Base-by-base conservation (phyloP, 64 coral and sea anemone species). In the Exaiptasia diaphana region DNA sequence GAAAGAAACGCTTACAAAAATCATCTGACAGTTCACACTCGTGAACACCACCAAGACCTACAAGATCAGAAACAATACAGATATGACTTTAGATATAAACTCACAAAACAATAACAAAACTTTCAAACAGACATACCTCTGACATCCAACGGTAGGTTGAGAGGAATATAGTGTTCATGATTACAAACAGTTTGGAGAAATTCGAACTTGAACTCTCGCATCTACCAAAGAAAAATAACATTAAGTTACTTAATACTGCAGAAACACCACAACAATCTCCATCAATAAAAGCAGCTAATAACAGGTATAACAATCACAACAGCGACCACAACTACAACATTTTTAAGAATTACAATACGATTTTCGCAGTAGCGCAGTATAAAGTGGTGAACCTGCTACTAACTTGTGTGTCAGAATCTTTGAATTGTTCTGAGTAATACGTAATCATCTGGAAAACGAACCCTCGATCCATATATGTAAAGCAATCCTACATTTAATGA, bases 401-500 rank as follows among this genome's bases (percentile, higher is more conserved):
- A 85, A 97, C 94, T 89, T 97, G 89, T 37, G 95, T 99, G 53
- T 93, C 95, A 5, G 95, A 92, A 45, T 99, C 85, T 42, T 89
- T 99, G 36, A 99, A 99, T 59, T 99, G 95, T 28, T 93, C 95
- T 11, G 90, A 86, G 46, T 99, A 99, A 40, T 99, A 99, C 29
- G 81, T 93, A 61, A 99, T 99, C 95, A 99, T 99, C 61, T 99
- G 95, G 53, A 99, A 99, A 57, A 99, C 95, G 59, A 99, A 99
- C 6, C 95, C 95, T 50, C 95, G 56, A 55, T 99, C 95, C 74
- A 99, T 79, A 69, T 99, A 99, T 18, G 95, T 99, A 64, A 99
- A 99, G 70, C 95, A 99, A 46, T 92, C 95, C 95, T 99, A 41
- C 8, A 46, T 41, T 30, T 4, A 67, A n/a, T n/a, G n/a, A n/a